These are phyloP conservation scores for Trichonephila clavata DNA, from an alignment of 1,140 invertebrate genomes.

Conservation along the genomic window DNA sequence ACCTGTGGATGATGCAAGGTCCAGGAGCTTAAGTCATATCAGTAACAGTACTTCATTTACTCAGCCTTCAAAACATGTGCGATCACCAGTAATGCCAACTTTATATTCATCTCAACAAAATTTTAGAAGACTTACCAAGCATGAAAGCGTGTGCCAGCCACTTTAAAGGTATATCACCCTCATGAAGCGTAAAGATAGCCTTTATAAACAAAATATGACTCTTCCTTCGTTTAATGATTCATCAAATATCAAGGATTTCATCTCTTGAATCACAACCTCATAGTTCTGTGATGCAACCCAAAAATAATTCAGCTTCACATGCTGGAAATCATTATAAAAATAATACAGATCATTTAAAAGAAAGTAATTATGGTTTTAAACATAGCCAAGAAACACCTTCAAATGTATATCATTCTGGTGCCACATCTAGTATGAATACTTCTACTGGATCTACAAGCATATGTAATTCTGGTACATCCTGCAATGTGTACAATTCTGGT, in stretches of 20 bases:
- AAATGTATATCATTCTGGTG: background rate
- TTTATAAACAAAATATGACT: slow-evolving; percentile 19
- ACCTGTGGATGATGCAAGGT: background rate
- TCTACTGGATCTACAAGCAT: background rate
- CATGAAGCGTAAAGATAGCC: slow-evolving; percentile 26
- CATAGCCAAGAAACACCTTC: background rate
- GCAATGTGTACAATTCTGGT: background rate
- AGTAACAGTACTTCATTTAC: slow-evolving; percentile 1
- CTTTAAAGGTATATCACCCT: slow-evolving; percentile 24
- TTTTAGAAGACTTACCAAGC: slow-evolving; percentile 42
- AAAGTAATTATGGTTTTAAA: slow-evolving; percentile 34
- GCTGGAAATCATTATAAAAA: slow-evolving; percentile 33
- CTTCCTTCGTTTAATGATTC: background rate
- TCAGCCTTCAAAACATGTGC: slow-evolving; percentile 34
- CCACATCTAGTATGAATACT: background rate
- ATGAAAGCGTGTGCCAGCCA: slow-evolving; percentile 11
- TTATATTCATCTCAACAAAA: slow-evolving; percentile 47
- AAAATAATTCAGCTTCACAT: slow-evolving; percentile 11
- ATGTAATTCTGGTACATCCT: background rate
- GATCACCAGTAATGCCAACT: slow-evolving; percentile 27
- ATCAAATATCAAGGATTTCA: background rate
- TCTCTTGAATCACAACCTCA: background rate
- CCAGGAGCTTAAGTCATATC: slow-evolving; percentile 1
- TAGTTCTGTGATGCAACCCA: background rate
- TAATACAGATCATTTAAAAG: background rate